Base-by-base conservation (phyloP, 2,888 invertebrate genomes). In the Leucania comma region DNA sequence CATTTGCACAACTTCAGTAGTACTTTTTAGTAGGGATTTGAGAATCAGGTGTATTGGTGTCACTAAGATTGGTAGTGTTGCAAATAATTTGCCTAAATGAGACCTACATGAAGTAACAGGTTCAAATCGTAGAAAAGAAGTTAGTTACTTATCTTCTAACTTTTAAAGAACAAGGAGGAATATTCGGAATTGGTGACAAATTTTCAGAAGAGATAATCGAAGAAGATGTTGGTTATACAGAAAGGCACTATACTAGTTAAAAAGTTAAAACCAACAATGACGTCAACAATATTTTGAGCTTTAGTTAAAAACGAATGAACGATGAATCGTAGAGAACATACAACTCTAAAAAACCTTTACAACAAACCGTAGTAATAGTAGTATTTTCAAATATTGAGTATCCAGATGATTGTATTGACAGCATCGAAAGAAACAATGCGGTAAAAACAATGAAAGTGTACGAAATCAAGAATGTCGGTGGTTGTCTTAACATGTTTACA, bases 1-100 rank as follows among this genome's bases (percentile, higher is more conserved):
- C 78, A 83, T 85, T 87, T 83, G 82, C 84, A 83, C 83, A 84
- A 86, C 69, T 66, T 66, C 72, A 66, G 59, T 48, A 59, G 66
- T 65, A 51, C 51, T 72, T 82, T 83, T 70, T 60, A 58, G 68
- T 68, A 48, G n/a, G 22, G 58, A 54, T 72, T 69, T 74, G 68
- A 51, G 70, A 58, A 69, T 65, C 67, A 69, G 56, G 75, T 76
- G 71, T 61, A 70, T 60, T 38, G 56, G 66, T 72, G 54, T 73
- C 6, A n/a, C 24, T 67, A 24, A 20, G 26, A 65, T 29, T 57
- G 65, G 6, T 32, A 54, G 38, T 54, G 35, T 58, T 56, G 65
- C 29, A 12, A 75, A 67, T 51, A 14, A 64, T 73, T 63, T 73
- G 17, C 32, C 20, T 32, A 48, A n/a, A 57, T 26, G 17, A 3